phyloP scores from a whole-genome alignment of 2,888 invertebrate genomes.

The Callimorpha dominula region DNA sequence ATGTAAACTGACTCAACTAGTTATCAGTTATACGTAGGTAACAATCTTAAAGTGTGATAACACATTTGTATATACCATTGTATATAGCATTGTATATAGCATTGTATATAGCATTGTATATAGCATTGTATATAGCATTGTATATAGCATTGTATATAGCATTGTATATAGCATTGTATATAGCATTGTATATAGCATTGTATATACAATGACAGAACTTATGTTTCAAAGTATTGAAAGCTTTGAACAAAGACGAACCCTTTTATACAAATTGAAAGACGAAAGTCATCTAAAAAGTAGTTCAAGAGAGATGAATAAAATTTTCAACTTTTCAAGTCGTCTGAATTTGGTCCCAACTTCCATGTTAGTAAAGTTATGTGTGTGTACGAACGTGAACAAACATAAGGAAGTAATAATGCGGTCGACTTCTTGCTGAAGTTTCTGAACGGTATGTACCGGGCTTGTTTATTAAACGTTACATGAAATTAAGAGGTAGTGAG shows the following conservation, averaged over 20 bases:
- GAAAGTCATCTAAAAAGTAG: slow-evolving; percentile 33
- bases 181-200: too few species aligned
- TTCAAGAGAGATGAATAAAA: slow-evolving; percentile 51
- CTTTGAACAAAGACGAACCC: slow-evolving; percentile 17
- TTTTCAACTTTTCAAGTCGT: slow-evolving; percentile 41
- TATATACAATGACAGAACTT: neutral
- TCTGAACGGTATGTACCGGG: neutral
- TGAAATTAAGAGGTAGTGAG: neutral
- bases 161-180: too few species aligned
- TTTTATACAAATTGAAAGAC: slow-evolving; percentile 50
- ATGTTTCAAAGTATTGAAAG: neutral
- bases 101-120: too few species aligned
- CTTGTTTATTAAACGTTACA: neutral
- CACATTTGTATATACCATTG: too few species aligned
- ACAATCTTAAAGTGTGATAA: too few species aligned
- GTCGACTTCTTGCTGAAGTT: slow-evolving; percentile 16
- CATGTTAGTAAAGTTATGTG: slow-evolving; percentile 8
- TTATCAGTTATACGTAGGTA: too few species aligned
- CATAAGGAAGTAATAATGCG: slow-evolving; percentile 37
- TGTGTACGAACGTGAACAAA: slow-evolving; percentile 33
- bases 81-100: too few species aligned
- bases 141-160: too few species aligned
- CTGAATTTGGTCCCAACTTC: slow-evolving; percentile 8
- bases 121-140: too few species aligned
- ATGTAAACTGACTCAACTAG: too few species aligned